These are phyloP conservation scores for Hydrotaea diabolus DNA, from an alignment of 2,888 invertebrate species.

Conservation along the genomic window DNA sequence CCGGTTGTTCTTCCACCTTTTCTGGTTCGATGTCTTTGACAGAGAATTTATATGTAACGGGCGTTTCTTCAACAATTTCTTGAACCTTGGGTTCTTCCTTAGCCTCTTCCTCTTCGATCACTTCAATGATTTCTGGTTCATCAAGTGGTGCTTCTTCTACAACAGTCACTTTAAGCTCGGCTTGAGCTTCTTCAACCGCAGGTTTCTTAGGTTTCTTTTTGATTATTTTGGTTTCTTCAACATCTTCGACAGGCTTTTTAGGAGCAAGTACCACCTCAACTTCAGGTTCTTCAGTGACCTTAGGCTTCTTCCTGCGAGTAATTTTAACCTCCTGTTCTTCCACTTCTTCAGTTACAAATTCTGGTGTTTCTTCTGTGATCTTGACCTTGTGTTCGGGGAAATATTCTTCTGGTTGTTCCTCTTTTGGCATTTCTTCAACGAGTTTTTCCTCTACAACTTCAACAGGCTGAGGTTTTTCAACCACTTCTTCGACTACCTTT, in stretches of 20 bases:
- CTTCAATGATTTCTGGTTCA: slow-evolving; percentile 71
- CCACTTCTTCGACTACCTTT: slow-evolving; percentile 74
- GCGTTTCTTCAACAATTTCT: slow-evolving; percentile 69
- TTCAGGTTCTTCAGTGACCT: slow-evolving; percentile 76
- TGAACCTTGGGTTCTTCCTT: slow-evolving; percentile 72
- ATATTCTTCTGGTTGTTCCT: slow-evolving; percentile 70
- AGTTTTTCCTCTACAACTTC: slow-evolving; percentile 72
- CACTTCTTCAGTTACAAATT: slow-evolving; percentile 66
- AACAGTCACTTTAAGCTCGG: slow-evolving; percentile 75
- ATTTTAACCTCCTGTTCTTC: slow-evolving; percentile 70
- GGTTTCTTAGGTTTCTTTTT: slow-evolving; percentile 74
- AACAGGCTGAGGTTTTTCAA: slow-evolving; percentile 70
- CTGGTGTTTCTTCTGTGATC: slow-evolving; percentile 73
- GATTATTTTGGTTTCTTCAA: slow-evolving; percentile 73
- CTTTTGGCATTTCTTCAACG: slow-evolving; percentile 64
- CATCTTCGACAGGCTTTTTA: slow-evolving; percentile 72
- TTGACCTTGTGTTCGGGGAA: slow-evolving; percentile 71
- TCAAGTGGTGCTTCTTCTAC: slow-evolving; percentile 73
- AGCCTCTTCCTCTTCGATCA: slow-evolving; percentile 74
- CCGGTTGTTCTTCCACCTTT: slow-evolving; percentile 69
- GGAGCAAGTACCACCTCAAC: slow-evolving; percentile 74
- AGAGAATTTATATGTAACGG: slow-evolving; percentile 70
- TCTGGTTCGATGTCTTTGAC: slow-evolving; percentile 69
- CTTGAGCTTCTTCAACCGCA: slow-evolving; percentile 73
- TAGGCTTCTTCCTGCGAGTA: slow-evolving; percentile 73